A percentile compares a stretch with the other conserved stretches of the same genome.
phyloP scores from a whole-genome alignment of 2,797 vertebrate genomes.

The Enteromius treurensis region DNA sequence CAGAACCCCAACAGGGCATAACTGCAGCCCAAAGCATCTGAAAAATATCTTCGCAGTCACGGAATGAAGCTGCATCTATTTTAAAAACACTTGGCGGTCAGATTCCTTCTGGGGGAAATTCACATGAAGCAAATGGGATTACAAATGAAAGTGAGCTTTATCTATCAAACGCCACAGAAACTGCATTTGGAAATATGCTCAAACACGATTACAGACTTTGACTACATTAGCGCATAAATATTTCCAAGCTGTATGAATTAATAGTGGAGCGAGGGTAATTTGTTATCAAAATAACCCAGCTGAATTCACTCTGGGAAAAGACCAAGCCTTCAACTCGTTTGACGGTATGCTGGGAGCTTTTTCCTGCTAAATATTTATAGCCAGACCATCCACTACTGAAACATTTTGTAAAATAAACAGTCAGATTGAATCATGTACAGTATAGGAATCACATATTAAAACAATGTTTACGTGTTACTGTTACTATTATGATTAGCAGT shows the following conservation, averaged over 20 bases:
- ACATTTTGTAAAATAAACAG: conserved; percentile 11
- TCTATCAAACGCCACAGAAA: conserved; percentile 36
- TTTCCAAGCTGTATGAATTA: conserved; percentile 48
- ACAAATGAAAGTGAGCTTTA: conserved; percentile 45
- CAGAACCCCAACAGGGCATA: conserved; percentile 25
- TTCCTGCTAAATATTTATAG: conserved; percentile 10
- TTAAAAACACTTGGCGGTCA: conserved; percentile 46
- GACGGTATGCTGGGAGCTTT: conserved; percentile 7
- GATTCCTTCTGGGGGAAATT: conserved; percentile 29
- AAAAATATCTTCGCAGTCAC: conserved; percentile 17
- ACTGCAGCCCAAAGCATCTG: conserved; percentile 11
- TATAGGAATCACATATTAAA: not conserved
- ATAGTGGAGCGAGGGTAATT: conserved; percentile 45
- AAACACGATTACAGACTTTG: conserved; percentile 6
- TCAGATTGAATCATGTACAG: not conserved
- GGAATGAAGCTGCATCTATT: conserved; percentile 37
- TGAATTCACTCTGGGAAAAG: conserved; percentile 22
- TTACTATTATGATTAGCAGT: conserved; percentile 5
- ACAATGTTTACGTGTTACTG: not conserved
- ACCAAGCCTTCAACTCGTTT: conserved; percentile 6
- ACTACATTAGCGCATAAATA: conserved; percentile 34
- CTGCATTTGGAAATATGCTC: conserved; percentile 38
- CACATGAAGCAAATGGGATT: conserved; percentile 22
- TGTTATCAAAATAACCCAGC: conserved; percentile 50
- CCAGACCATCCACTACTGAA: not conserved